Conservation (phyloP, 2,888 invertebrate species). For the Eristalinus aeneus region DNA sequence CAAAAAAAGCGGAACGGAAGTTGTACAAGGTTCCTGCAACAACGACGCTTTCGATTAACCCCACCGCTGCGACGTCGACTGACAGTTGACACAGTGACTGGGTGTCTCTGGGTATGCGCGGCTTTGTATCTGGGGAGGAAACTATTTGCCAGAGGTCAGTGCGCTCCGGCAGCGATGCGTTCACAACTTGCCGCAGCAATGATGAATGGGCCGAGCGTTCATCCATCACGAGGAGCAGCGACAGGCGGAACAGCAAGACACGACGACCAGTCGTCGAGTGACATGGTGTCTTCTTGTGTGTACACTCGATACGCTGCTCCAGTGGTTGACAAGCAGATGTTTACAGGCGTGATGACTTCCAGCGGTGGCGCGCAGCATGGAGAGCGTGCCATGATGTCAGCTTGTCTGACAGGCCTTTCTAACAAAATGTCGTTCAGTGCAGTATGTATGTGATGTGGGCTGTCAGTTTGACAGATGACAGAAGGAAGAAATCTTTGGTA, state of each 20-base stretch:
- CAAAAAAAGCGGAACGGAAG: slow-evolving; percentile 55
- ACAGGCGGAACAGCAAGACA: slow-evolving; percentile 35
- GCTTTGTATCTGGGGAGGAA: slow-evolving; percentile 1
- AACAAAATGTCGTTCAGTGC: slow-evolving; percentile 51
- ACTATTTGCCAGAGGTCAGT: slow-evolving; percentile 57
- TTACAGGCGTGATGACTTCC: slow-evolving; percentile 64
- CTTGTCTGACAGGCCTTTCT: slow-evolving; percentile 54
- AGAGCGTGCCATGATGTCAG: slow-evolving; percentile 59
- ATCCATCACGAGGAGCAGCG: slow-evolving; percentile 50
- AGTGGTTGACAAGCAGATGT: slow-evolving; percentile 57
- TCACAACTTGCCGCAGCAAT: slow-evolving; percentile 6
- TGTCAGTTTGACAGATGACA: background rate
- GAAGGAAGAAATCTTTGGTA: background rate
- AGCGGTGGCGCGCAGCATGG: slow-evolving; percentile 15
- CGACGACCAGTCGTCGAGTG: slow-evolving; percentile 29
- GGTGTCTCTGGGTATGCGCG: background rate
- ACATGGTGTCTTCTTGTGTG: slow-evolving; percentile 59
- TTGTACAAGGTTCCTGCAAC: slow-evolving; percentile 54
- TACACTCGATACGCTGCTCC: slow-evolving; percentile 21
- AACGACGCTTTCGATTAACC: slow-evolving; percentile 50
- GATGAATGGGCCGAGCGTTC: slow-evolving; percentile 53
- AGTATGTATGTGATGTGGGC: background rate
- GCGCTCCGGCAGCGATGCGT: slow-evolving; percentile 12
- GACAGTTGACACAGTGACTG: slow-evolving; percentile 49
- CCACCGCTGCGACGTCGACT: slow-evolving; percentile 19